Percentiles rank a stretch among this genome's conserved stretches.
Conservation (phyloP, 2,797 vertebrate genomes). For the Enteromius fasciolatus region DNA sequence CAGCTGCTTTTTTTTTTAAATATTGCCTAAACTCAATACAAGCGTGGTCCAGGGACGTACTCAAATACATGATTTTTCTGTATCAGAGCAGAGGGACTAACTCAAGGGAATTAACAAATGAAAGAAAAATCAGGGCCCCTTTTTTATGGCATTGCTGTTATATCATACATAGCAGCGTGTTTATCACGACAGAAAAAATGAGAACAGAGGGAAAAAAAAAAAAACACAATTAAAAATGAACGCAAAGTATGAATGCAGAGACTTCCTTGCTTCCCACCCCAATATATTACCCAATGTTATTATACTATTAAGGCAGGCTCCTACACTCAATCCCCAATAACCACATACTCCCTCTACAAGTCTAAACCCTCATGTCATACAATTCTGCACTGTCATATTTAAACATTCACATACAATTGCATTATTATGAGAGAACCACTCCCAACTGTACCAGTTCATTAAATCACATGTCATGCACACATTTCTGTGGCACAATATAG, state of each 20-base stretch:
- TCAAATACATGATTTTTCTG: neutral
- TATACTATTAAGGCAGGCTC: constrained; percentile 27
- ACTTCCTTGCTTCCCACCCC: neutral
- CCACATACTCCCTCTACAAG: neutral
- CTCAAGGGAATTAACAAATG: neutral
- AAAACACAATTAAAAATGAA: neutral
- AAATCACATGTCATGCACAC: constrained; percentile 20
- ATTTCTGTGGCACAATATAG: constrained; percentile 14
- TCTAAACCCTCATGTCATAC: constrained; percentile 8
- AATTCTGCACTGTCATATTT: neutral
- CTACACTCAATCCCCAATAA: neutral
- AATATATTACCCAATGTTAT: neutral
- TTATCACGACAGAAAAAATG: neutral
- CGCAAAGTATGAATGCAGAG: neutral
- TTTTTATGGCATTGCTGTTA: neutral
- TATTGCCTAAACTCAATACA: neutral
- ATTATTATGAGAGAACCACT: constrained; percentile 15
- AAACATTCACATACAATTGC: constrained; percentile 32
- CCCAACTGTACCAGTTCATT: neutral
- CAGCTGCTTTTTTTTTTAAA: neutral
- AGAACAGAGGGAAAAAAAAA: too few relatives aligned
- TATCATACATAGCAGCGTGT: neutral
- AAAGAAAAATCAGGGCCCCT: neutral
- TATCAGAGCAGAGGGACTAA: constrained; percentile 20
- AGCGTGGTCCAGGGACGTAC: neutral